Evolutionary conservation across 1,140 invertebrate genomes (phyloP), one percentile per base, ranked within the genome.

Genomic region (Bradynema listronoti): DNA sequence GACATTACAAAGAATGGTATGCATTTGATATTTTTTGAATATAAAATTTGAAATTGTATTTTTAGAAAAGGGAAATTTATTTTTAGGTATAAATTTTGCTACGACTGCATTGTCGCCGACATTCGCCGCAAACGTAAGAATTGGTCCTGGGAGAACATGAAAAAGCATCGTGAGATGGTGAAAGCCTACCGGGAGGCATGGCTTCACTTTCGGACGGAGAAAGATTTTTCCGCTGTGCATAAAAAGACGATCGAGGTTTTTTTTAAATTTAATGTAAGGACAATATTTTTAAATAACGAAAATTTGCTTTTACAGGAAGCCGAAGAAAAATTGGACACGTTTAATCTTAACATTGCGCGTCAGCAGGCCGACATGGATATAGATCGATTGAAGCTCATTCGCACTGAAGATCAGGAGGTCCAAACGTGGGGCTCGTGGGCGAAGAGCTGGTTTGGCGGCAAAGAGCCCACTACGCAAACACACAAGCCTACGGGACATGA

Each of bases 131-230:
- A 83, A 14, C 81, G 81, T 29, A 81, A 80, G 16, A 88, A 92
- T 79, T 98, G 91, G 90, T 85, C 88, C 36, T 97, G 92, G 93
- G 75, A 82, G 14, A 84, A 92, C 73, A 96, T 98, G 77, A 83
- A 85, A 55, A 42, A 81, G 4, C 90, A 96, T 77, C 80, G 90
- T 4, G 79, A 86, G 24, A 81, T 84, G 1, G 89, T 88, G 77
- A 85, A 83, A 58, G 79, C 81, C 34, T 98, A 97, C 79, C 75
- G 79, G 62, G 79, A 80, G 19, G 82, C 84, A 0, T 97, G 92
- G 77, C 85, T 86, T 66, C 80, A 80, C 43, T 90, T 89, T 74
- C 79, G 92, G 43, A 83, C 84, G 22, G 81, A 80, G 3, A 88
- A 87, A 68, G 88, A 87, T 69, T 72, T 83, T 2, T 56, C 71